A percentile compares a stretch with the other conserved stretches of the same genome.
These are phyloP conservation scores for Aphodius granarius DNA, from an alignment of 2,888 invertebrate genomes.

Conservation along the genomic window DNA sequence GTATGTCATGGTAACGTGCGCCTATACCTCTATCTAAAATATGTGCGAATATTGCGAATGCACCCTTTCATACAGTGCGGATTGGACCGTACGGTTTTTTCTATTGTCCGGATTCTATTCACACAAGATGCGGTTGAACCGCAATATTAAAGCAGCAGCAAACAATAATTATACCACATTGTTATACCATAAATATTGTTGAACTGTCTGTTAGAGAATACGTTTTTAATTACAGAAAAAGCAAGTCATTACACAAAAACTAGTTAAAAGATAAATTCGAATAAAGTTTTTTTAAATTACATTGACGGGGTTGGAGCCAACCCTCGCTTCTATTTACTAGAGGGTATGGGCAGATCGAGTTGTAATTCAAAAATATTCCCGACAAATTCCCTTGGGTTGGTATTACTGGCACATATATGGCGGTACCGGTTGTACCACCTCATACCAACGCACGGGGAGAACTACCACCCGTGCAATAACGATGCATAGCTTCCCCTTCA, in stretches of 20 bases:
- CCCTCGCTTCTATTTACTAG: background rate
- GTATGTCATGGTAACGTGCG: background rate
- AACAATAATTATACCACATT: too few relatives aligned
- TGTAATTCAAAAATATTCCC: background rate
- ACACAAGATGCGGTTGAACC: too few relatives aligned
- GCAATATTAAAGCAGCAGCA: too few relatives aligned
- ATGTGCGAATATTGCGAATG: too few relatives aligned
- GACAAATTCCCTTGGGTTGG: slow-evolving; percentile 7
- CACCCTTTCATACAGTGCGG: too few relatives aligned
- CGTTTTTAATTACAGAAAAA: too few relatives aligned
- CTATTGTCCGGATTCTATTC: too few relatives aligned
- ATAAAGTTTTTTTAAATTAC: background rate
- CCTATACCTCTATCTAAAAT: background rate
- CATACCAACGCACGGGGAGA: slow-evolving; percentile 11
- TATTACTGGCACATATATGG: slow-evolving; percentile 20
- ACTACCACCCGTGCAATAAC: background rate
- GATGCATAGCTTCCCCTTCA: background rate
- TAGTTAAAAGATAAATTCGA: background rate
- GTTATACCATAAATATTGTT: too few relatives aligned
- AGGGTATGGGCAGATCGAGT: background rate
- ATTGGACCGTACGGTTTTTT: too few relatives aligned
- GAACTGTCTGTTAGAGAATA: too few relatives aligned
- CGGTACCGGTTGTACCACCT: slow-evolving; percentile 17
- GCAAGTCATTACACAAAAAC: too few relatives aligned
- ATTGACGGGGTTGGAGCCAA: background rate